phyloP scores from a whole-genome alignment of 2,797 vertebrate species.

The Leuciscus waleckii region DNA sequence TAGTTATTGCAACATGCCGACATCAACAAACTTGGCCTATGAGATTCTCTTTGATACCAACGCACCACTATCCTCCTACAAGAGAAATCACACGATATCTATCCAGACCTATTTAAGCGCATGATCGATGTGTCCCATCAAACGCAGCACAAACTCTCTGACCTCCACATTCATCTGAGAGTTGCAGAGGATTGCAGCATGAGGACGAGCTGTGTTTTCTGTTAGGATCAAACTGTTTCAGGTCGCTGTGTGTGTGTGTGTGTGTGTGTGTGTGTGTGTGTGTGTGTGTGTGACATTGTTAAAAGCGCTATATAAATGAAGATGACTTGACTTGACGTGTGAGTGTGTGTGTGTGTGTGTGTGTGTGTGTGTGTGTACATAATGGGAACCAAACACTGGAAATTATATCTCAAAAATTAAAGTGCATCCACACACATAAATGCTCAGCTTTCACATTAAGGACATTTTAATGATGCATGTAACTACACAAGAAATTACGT shows the following conservation, averaged over 20 bases:
- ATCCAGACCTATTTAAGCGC: constrained; percentile 30
- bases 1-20: not conserved
- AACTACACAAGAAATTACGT: too few relatives aligned
- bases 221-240: constrained; percentile 4
- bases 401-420: not conserved
- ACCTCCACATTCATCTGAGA: constrained; percentile 24
- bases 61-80: not conserved
- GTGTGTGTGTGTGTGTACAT: not conserved
- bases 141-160: constrained; percentile 10
- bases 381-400: constrained; percentile 3
- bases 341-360: too few relatives aligned
- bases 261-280: too few relatives aligned
- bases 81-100: constrained; percentile 17
- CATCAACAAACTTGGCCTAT: not conserved
- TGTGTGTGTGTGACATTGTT: too few relatives aligned
- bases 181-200: constrained; percentile 43
- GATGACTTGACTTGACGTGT: too few relatives aligned
- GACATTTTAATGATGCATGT: not conserved
- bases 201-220: not conserved
- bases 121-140: constrained; percentile 37
- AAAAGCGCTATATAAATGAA: too few relatives aligned
- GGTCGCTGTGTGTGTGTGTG: not conserved
- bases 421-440: not conserved
- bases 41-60: not conserved
- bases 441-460: not conserved